Conservation (phyloP, 2,888 invertebrate genomes). For the Cephalotes varians region DNA sequence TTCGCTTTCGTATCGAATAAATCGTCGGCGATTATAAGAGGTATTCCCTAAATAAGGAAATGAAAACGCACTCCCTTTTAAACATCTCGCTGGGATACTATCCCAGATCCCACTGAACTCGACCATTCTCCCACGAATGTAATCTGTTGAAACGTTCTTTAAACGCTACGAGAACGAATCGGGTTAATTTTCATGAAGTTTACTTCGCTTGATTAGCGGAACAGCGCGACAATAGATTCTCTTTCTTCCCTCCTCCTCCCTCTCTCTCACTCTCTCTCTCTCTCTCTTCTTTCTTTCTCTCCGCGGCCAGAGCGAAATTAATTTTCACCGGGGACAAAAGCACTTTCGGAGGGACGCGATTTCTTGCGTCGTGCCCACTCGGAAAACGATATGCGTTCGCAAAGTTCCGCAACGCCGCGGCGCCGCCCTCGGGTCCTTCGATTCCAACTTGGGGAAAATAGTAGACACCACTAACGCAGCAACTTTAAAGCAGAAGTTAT, state of each 20-base stretch:
- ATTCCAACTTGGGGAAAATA: constrained; percentile 43
- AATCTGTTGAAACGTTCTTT: constrained; percentile 31
- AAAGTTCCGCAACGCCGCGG: constrained; percentile 43
- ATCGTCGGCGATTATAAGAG: constrained; percentile 39
- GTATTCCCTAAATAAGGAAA: constrained; percentile 49
- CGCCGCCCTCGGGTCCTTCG: constrained; percentile 43
- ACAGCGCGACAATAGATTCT: constrained; percentile 31
- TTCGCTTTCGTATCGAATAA: constrained; percentile 40
- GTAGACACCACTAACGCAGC: constrained; percentile 51
- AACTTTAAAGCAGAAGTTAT: constrained; percentile 62
- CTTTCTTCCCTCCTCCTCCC: background rate
- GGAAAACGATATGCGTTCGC: constrained; percentile 59
- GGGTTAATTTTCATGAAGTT: constrained; percentile 48
- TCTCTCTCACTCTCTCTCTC: background rate
- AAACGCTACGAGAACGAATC: constrained; percentile 33
- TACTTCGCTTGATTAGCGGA: constrained; percentile 40
- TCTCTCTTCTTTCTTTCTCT: background rate
- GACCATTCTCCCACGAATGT: constrained; percentile 11
- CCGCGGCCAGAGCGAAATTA: constrained; percentile 29
- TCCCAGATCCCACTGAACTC: constrained; percentile 29
- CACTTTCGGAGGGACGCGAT: constrained; percentile 46
- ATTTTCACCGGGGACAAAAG: constrained; percentile 44
- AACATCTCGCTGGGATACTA: constrained; percentile 43
- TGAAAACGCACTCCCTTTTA: constrained; percentile 28
- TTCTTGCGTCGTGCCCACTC: constrained; percentile 45